Percentiles rank a stretch among this genome's conserved stretches.
Evolutionary conservation across 2,797 vertebrate species (phyloP).

Genomic region (Cuniculus paca): DNA sequence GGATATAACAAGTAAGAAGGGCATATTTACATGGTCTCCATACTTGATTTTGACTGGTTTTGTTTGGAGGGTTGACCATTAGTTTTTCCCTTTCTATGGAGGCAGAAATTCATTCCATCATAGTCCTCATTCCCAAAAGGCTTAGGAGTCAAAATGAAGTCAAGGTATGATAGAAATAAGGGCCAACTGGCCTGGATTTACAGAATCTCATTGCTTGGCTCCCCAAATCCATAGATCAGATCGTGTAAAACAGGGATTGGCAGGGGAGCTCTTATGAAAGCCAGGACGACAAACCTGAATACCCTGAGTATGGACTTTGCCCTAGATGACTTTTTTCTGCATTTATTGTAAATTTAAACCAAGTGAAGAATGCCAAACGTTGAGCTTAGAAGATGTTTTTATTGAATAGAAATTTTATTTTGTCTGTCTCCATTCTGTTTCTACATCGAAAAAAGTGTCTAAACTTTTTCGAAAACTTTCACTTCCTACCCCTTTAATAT

Average conservation of each 20-base stretch:
- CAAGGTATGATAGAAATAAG: background rate
- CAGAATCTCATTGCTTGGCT: background rate
- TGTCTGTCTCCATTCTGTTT: background rate
- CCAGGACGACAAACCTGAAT: background rate
- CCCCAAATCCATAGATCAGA: background rate
- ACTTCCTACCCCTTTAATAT: background rate
- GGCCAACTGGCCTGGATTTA: background rate
- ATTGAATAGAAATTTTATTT: background rate
- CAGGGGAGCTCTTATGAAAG: background rate
- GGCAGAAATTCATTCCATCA: background rate
- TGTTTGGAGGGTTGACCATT: background rate
- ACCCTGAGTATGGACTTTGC: background rate
- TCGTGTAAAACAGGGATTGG: background rate
- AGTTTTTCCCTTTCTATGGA: background rate
- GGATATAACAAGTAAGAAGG: background rate
- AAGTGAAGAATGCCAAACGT: background rate
- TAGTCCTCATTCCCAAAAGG: background rate
- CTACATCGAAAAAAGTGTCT: background rate
- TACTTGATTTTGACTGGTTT: background rate
- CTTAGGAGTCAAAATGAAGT: background rate
- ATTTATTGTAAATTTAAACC: slow-evolving; percentile 39
- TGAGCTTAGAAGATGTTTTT: slow-evolving; percentile 11
- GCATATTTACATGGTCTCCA: too few relatives aligned
- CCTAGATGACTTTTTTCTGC: background rate
- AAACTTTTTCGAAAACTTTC: slow-evolving; percentile 19